Evolutionary conservation across 2,113 vertebrate genomes (phyloP).

Genomic region (Sakesphorus luctuosus): DNA sequence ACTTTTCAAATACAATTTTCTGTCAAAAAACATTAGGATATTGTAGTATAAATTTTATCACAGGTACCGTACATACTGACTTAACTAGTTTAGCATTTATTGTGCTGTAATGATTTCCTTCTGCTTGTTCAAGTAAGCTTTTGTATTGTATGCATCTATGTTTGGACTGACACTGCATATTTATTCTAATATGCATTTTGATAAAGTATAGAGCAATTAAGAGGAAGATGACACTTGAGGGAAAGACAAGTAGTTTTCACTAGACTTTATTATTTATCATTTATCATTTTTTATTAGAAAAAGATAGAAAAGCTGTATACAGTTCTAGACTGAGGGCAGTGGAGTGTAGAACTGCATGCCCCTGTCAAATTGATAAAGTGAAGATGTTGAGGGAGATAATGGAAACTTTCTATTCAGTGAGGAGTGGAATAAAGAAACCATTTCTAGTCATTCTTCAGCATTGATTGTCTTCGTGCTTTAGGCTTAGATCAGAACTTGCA

Average conservation of each 20-base stretch:
- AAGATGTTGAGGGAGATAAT: slow-evolving; percentile 96
- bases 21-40: neutral
- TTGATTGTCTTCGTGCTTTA: slow-evolving; percentile 85
- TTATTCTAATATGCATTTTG: slow-evolving; percentile 14
- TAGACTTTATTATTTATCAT: slow-evolving; percentile 71
- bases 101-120: neutral
- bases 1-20: neutral
- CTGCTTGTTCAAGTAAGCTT: neutral
- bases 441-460: slow-evolving; percentile 92
- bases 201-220: slow-evolving; percentile 32
- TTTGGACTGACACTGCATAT: neutral
- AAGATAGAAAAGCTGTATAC: slow-evolving; percentile 70
- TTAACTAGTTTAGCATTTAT: slow-evolving; percentile 20
- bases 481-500: slow-evolving; percentile 74
- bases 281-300: slow-evolving; percentile 73
- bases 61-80: neutral
- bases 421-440: slow-evolving; percentile 88
- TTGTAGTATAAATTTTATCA: neutral
- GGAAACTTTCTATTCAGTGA: slow-evolving; percentile 93
- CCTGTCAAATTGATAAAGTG: slow-evolving; percentile 97
- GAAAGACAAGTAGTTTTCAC: slow-evolving; percentile 58
- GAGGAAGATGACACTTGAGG: slow-evolving; percentile 8
- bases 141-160: neutral
- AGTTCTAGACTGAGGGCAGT: slow-evolving; percentile 78
- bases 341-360: slow-evolving; percentile 81